phyloP scores from a whole-genome alignment of 2,797 vertebrate species.

The Glyptemys insculpta region DNA sequence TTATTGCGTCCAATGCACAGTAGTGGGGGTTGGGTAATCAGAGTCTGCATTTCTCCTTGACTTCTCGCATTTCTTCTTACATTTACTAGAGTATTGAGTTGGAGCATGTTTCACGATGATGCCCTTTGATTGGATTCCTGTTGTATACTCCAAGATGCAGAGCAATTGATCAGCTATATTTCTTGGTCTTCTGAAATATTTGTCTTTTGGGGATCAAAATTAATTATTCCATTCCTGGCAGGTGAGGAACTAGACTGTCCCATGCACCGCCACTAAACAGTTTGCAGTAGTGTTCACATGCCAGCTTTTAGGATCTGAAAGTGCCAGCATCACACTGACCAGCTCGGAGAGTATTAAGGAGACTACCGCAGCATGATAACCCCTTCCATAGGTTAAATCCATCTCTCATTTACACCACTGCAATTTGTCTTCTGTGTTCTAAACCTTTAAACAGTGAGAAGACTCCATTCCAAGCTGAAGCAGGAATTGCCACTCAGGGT shows the following conservation, averaged over 20 bases:
- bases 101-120: not conserved
- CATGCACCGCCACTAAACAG: not conserved
- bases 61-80: not conserved
- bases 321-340: not conserved
- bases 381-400: not conserved
- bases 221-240: not conserved
- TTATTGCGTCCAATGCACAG: not conserved
- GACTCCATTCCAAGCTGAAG: not conserved
- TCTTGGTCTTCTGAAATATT: not conserved
- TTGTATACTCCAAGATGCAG: not conserved
- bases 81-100: not conserved
- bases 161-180: accelerated
- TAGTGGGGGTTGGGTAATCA: not conserved
- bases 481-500: not conserved
- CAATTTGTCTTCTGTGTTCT: not conserved
- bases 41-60: not conserved
- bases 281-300: not conserved
- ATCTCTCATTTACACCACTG: not conserved
- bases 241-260: not conserved
- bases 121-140: not conserved
- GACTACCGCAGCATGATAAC: not conserved
- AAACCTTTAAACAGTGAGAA: not conserved
- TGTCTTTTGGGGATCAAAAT: not conserved
- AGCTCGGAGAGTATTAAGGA: not conserved
- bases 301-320: not conserved